Base-by-base conservation (phyloP, 2,113 vertebrate species). In the Ammodytes dubius region DNA sequence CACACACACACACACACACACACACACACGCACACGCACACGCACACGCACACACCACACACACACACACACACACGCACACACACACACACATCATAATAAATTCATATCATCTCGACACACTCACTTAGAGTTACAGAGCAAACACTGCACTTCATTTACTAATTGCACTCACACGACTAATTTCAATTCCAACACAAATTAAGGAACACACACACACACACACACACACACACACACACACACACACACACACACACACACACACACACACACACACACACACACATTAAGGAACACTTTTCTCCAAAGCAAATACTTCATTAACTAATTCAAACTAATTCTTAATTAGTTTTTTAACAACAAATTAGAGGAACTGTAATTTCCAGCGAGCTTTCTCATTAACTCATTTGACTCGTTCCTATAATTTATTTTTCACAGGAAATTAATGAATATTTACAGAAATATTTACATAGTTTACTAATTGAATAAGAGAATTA, bases 271-370 rank as follows among this genome's bases (percentile, higher is more conserved):
- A n/a, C n/a, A n/a, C n/a, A n/a, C n/a, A n/a, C n/a, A n/a, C n/a
- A n/a, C n/a, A 52, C 53, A 85, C 64, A 82, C 74, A 83, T 71
- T 58, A 78, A 27, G 7, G 8, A 46, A 60, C 5, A n/a, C 50
- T 65, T 70, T 56, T 64, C 50, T 27, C 27, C 27, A 27, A 70
- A 79, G 47, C 71, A 80, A 82, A 84, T 60, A 86, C 57, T 60
- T 50, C 12, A 85, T 70, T 71, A 70, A 68, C 74, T 68, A 76
- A 85, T 74, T 77, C 27, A 43, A 79, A 70, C 70, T n/a, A 56
- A 82, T 79, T 86, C 68, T 70, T 82, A 77, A 89, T 89, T 84
- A 80, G 64, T 15, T 82, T 27, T 27, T 61, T 45, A 82, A 77
- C 72, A 81, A 58, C 60, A 84, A 79, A 90, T 78, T 81, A 76